Evolutionary conservation across 53 echinoderm and acorn worm genomes (phyloP).

Genomic region (Stichopus horrens): DNA sequence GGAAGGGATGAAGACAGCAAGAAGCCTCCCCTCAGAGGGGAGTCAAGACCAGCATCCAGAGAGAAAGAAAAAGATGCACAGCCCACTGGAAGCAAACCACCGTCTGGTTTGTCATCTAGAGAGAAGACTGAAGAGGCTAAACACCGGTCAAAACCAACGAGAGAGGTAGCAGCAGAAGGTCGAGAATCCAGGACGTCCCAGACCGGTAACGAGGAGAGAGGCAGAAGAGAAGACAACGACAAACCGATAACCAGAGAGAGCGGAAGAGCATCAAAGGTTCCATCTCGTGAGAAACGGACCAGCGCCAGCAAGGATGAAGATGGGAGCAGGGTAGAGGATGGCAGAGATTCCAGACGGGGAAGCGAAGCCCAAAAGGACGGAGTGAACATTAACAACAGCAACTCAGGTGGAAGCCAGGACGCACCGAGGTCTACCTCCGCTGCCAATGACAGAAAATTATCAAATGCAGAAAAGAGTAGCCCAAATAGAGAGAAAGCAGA

Average conservation of each 20-base stretch:
- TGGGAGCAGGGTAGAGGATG: neutral
- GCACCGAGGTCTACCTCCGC: neutral
- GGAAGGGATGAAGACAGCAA: conserved; percentile 4
- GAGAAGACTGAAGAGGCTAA: neutral
- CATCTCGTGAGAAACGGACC: conserved; percentile 5
- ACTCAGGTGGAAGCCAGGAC: conserved; percentile 45
- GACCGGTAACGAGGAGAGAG: conserved; percentile 2
- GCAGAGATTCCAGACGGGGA: neutral
- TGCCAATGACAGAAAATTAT: neutral
- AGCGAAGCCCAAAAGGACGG: neutral
- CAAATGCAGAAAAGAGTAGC: neutral
- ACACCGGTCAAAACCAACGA: neutral
- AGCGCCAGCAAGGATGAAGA: neutral
- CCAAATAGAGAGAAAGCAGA: neutral
- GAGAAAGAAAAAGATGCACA: neutral
- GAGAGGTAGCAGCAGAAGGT: neutral
- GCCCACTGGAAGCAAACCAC: neutral
- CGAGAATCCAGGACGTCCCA: neutral
- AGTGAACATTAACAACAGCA: conserved; percentile 26
- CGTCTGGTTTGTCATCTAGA: neutral
- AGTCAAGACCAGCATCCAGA: conserved; percentile 1
- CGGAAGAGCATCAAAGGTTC: neutral
- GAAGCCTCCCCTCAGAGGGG: neutral
- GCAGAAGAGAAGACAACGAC: neutral
- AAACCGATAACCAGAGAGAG: neutral